Evolutionary conservation across 1,140 invertebrate genomes (phyloP), one percentile per base, ranked within the genome.

Genomic region (Anthonomus grandis): DNA sequence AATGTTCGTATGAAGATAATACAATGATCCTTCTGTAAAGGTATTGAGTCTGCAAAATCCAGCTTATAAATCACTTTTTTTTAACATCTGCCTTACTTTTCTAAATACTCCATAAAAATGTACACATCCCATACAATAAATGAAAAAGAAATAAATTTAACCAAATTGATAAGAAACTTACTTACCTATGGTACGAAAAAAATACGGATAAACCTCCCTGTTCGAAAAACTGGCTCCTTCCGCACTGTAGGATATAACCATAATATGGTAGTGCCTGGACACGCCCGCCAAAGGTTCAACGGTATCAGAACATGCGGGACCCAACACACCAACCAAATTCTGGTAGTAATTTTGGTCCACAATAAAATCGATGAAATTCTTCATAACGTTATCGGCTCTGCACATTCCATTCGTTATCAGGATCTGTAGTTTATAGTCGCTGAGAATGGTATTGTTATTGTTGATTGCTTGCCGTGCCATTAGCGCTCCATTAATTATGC

Each of bases 261-360:
- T 77, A 19, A 85, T 87, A 54, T 83, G 83, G 63, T 86, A 91
- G 65, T 89, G 83, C 51, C 83, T 87, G 0, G 89, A 86, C n/a
- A 93, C 80, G 0, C 86, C 86, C 8, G 89, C 87, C 13, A 93
- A 76, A 0, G 89, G 87, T 69, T 91, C 88, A 0, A 91, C 85
- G 1, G 89, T 90, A 69, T 92, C 89, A 3, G 87, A 89, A 69
- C 90, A 93, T 6, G 86, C 89, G 3, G 90, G 90, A n/a, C 90
- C 90, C 31, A 91, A 68, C 19, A 92, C 83, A 3, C 88, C 89
- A 31, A 86, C 76, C 24, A 90, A 69, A 22, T 78, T 78, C 6
- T 76, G 67, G 22, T 76, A 75, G 25, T 76, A 73, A 13, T 74
- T 69, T 21, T 78, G 71, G 15, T 78, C 73, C 2, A 79, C 70